These are phyloP conservation scores for Lates calcarifer DNA, from an alignment of 2,113 vertebrate genomes.

Conservation along the genomic window DNA sequence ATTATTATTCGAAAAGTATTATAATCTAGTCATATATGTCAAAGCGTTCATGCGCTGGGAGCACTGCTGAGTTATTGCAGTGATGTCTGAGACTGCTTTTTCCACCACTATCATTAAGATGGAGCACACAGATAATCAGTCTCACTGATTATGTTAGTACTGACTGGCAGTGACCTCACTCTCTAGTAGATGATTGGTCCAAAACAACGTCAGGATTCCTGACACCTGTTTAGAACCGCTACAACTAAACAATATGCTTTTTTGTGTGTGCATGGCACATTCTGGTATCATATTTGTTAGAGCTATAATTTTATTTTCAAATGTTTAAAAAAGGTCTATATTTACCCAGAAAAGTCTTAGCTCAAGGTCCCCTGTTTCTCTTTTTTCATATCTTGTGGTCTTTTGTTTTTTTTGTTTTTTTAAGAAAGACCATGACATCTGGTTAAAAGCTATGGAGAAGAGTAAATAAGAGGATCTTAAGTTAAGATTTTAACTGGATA, in stretches of 20 bases:
- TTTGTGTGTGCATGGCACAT: neutral
- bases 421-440: too few relatives aligned
- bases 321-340: neutral
- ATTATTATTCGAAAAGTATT: constrained; percentile 10
- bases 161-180: constrained; percentile 59
- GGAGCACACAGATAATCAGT: constrained; percentile 57
- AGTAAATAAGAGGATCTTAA: too few relatives aligned
- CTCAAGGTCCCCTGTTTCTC: neutral
- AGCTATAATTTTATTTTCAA: neutral
- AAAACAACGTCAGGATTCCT: constrained; percentile 39
- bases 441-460: too few relatives aligned
- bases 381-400: neutral
- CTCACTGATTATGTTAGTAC: constrained; percentile 57
- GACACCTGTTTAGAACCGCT: neutral
- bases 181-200: constrained; percentile 25
- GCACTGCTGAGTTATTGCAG: constrained; percentile 23
- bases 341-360: neutral
- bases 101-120: constrained; percentile 61
- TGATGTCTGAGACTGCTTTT: constrained; percentile 40
- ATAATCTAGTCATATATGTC: neutral
- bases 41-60: constrained; percentile 12
- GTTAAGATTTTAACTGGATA: too few relatives aligned
- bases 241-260: neutral
- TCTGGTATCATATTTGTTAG: neutral
- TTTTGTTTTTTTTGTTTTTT: too few relatives aligned